These are phyloP conservation scores for Lasius platythorax DNA, from an alignment of 2,888 invertebrate genomes.

Conservation along the genomic window DNA sequence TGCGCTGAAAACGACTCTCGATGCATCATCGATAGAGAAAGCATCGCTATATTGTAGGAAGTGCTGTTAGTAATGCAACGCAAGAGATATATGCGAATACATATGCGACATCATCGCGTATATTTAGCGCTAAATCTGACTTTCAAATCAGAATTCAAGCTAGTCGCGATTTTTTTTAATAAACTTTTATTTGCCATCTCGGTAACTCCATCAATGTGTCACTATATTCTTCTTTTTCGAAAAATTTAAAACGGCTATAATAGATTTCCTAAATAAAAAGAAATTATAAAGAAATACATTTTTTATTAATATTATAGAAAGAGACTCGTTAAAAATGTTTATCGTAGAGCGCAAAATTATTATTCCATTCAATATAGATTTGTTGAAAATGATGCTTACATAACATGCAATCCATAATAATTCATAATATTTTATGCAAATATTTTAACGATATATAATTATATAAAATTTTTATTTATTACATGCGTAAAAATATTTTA, in stretches of 20 bases:
- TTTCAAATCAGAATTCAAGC: neutral
- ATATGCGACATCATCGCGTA: constrained; percentile 12
- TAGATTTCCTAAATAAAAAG: neutral
- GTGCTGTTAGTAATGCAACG: neutral
- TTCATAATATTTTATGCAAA: neutral
- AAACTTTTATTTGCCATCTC: neutral
- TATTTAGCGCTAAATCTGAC: neutral
- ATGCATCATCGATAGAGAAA: neutral
- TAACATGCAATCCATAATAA: neutral
- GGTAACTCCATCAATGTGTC: neutral
- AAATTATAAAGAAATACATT: neutral
- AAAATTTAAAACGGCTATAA: neutral
- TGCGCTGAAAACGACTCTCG: neutral
- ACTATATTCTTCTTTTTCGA: neutral
- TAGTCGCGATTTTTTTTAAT: neutral
- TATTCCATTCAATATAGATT: neutral
- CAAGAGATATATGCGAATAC: neutral
- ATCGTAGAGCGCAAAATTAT: neutral
- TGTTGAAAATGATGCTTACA: neutral
- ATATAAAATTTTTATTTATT: neutral
- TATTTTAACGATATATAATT: neutral
- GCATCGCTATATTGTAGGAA: neutral
- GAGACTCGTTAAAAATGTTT: neutral
- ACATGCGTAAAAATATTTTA: neutral
- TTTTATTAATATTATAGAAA: neutral